These are phyloP conservation scores for Coreoperca whiteheadi DNA, from an alignment of 2,113 vertebrate genomes.

Conservation along the genomic window DNA sequence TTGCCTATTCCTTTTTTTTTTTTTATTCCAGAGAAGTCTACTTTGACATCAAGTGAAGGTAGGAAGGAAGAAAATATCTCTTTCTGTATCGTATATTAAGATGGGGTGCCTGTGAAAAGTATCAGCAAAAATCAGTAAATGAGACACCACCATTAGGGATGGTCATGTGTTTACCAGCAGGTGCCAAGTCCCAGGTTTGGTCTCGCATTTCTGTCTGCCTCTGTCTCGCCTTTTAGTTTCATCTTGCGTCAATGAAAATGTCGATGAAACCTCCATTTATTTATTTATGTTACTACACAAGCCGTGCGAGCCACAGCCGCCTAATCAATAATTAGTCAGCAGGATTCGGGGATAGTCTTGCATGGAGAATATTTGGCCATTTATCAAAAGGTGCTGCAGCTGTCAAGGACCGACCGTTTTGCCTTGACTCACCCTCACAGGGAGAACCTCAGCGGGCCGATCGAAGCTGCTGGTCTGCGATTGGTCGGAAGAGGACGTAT, in stretches of 20 bases:
- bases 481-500: conserved; percentile 95
- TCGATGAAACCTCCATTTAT: conserved; percentile 42
- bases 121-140: conserved; percentile 3
- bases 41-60: conserved; percentile 63
- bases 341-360: conserved; percentile 21
- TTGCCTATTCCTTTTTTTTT: conserved; percentile 7
- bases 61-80: conserved; percentile 8
- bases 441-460: conserved; percentile 65
- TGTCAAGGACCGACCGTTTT: conserved; percentile 38
- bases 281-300: conserved; percentile 25
- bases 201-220: neutral
- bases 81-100: neutral
- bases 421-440: conserved; percentile 74
- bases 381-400: conserved; percentile 46
- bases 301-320: neutral
- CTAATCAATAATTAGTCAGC: conserved; percentile 57
- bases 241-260: conserved; percentile 18
- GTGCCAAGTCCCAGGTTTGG: neutral
- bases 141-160: neutral
- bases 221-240: conserved; percentile 24
- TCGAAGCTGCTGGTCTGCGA: conserved; percentile 82
- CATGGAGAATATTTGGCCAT: conserved; percentile 26
- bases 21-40: conserved; percentile 59
- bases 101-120: neutral
- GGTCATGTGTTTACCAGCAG: neutral